phyloP scores from a whole-genome alignment of 2,113 vertebrate species.

The Edolisoma coerulescens region DNA sequence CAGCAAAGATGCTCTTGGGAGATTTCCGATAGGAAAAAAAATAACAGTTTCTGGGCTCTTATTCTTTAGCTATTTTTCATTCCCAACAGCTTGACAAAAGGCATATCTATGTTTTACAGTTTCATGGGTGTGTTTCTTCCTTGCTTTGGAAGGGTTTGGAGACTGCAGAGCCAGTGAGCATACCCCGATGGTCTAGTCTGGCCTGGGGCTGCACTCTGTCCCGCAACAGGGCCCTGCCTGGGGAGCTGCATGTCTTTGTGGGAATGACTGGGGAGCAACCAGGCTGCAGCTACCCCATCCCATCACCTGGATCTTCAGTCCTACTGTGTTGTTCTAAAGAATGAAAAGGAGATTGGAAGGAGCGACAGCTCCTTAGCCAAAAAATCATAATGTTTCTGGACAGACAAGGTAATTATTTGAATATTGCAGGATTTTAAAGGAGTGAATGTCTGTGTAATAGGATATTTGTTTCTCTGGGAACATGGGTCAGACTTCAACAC shows the following conservation, averaged over 20 bases:
- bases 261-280: not conserved
- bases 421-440: not conserved
- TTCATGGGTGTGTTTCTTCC: not conserved
- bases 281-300: not conserved
- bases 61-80: constrained; percentile 14
- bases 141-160: not conserved
- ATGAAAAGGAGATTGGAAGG: not conserved
- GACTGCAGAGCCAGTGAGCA: not conserved
- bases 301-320: not conserved
- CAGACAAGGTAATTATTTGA: not conserved
- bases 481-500: not conserved
- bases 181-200: not conserved
- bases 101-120: not conserved
- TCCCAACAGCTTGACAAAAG: constrained; percentile 12
- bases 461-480: not conserved
- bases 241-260: fast-evolving
- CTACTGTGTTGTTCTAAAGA: not conserved
- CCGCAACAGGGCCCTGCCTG: not conserved
- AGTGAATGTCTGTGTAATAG: not conserved
- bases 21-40: not conserved
- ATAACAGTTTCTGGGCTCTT: not conserved
- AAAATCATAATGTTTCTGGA: not conserved
- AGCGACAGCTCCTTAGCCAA: not conserved
- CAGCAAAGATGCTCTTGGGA: not conserved
- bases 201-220: not conserved